A percentile compares a stretch with the other conserved stretches of the same genome.
These are phyloP conservation scores for Bettongia penicillata DNA, from an alignment of 2,113 vertebrate species.

Conservation along the genomic window DNA sequence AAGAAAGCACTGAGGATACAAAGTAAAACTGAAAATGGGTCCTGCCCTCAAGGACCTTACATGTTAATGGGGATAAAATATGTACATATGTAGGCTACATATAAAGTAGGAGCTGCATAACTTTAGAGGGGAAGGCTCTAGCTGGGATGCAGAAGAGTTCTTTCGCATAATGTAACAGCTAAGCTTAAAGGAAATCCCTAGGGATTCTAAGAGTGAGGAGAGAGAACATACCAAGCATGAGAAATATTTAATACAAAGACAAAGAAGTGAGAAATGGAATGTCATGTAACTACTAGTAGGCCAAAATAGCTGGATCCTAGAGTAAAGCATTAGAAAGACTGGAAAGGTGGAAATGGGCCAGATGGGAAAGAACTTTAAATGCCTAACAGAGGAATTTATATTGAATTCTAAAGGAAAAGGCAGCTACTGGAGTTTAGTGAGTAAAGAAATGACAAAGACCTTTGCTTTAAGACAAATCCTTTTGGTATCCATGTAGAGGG, in stretches of 20 bases:
- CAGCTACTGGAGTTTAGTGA: too few species aligned
- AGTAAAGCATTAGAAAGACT: neutral
- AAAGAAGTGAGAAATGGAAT: neutral
- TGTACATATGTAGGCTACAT: neutral
- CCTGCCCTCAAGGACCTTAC: neutral
- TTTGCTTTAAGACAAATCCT: too few species aligned
- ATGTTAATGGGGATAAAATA: neutral
- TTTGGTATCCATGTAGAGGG: neutral
- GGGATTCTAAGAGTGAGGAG: neutral
- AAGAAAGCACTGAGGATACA: neutral
- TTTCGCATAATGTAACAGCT: neutral
- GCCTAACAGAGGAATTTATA: neutral
- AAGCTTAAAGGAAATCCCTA: neutral
- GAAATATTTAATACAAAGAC: neutral
- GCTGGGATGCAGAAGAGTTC: neutral
- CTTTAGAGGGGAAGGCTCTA: neutral
- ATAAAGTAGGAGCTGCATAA: neutral
- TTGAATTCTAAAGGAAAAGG: too few species aligned
- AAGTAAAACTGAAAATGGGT: neutral
- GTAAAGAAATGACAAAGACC: too few species aligned
- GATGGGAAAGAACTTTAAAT: neutral
- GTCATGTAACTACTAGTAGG: neutral
- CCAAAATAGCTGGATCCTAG: neutral
- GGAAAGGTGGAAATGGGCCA: neutral
- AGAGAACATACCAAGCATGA: neutral